Conservation (phyloP, 2,113 vertebrate species). For the Alectura lathami region DNA sequence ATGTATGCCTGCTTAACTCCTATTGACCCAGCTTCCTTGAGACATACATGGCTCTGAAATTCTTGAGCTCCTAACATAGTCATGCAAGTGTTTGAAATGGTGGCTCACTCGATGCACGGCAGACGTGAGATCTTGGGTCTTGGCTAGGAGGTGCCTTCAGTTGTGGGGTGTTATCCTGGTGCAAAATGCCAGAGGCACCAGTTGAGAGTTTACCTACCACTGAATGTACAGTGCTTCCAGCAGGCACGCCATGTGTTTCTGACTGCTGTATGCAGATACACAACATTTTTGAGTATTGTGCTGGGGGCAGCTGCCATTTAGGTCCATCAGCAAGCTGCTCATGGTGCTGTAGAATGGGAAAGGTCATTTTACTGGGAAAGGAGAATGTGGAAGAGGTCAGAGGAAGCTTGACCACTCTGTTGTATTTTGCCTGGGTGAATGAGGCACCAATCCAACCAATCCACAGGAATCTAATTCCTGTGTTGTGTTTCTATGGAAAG, state of each 20-base stretch:
- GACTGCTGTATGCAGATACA: neutral
- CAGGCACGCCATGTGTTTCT: neutral
- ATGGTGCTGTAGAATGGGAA: neutral
- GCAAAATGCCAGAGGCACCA: neutral
- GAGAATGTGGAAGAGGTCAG: neutral
- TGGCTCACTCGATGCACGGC: neutral
- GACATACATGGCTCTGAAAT: neutral
- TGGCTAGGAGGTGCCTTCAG: neutral
- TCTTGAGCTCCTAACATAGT: neutral
- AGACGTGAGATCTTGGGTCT: rapidly evolving
- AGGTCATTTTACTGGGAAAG: neutral
- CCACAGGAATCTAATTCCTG: neutral
- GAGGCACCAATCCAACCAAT: too few species aligned
- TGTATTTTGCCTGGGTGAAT: neutral
- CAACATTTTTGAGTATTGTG: neutral
- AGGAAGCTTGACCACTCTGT: neutral
- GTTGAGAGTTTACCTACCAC: neutral
- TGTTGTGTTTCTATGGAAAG: neutral
- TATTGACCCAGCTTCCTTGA: neutral
- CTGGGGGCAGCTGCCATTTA: neutral
- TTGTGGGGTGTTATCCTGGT: neutral
- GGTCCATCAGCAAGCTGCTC: neutral
- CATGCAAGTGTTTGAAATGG: neutral
- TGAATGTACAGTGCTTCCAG: neutral
- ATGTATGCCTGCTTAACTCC: neutral